These are phyloP conservation scores for Rhopalosiphum padi DNA, from an alignment of 1,140 invertebrate genomes.

Conservation along the genomic window DNA sequence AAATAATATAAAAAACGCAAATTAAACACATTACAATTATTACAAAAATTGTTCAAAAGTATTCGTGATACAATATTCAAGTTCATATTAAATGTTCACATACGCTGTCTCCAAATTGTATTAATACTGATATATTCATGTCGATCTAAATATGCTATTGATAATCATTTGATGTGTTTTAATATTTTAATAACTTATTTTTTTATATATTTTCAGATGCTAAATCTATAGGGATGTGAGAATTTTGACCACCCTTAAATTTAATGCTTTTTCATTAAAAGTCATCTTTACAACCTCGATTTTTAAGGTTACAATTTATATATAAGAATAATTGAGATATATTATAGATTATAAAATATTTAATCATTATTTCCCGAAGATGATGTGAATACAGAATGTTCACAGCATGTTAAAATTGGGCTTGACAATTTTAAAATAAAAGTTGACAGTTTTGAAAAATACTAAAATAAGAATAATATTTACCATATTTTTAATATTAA, in stretches of 20 bases:
- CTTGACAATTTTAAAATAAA: neutral
- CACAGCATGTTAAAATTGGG: neutral
- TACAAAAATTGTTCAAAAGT: neutral
- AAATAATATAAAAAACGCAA: neutral
- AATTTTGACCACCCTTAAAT: too few relatives aligned
- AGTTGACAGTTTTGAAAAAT: neutral
- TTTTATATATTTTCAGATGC: too few relatives aligned
- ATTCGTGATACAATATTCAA: neutral
- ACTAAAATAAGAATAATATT: neutral
- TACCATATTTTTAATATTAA: neutral
- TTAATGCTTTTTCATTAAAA: neutral
- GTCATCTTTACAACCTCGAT: neutral
- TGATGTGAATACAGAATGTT: neutral
- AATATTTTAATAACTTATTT: too few relatives aligned
- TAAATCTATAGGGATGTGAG: too few relatives aligned
- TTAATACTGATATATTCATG: neutral
- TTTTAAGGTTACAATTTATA: neutral
- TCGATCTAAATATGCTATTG: too few relatives aligned
- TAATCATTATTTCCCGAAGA: neutral
- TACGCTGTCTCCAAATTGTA: neutral
- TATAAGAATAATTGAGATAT: neutral
- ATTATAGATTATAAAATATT: neutral
- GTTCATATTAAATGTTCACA: neutral
- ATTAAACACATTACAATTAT: neutral
- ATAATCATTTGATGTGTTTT: too few relatives aligned